Conservation (phyloP, 2,888 invertebrate species). For the Ametastegia equiseti region DNA sequence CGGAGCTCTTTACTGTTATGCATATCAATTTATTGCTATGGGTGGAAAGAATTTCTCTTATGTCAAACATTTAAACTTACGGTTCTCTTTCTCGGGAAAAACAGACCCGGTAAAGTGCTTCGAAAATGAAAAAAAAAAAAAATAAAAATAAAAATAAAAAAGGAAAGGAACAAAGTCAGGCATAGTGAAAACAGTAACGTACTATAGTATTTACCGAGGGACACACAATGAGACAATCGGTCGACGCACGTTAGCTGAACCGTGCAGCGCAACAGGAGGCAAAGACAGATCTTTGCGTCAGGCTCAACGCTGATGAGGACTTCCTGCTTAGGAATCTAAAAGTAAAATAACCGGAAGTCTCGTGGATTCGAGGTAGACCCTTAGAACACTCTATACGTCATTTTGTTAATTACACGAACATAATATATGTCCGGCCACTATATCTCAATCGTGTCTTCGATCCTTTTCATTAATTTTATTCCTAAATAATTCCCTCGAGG, state of each 20-base stretch:
- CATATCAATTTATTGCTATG: constrained; percentile 38
- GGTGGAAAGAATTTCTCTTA: neutral
- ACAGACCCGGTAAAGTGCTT: neutral
- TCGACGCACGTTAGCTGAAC: constrained; percentile 32
- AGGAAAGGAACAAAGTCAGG: constrained; percentile 38
- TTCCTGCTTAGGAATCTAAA: constrained; percentile 57
- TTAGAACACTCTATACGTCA: neutral
- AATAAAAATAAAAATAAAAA: constrained; percentile 26
- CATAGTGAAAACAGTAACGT: constrained; percentile 29
- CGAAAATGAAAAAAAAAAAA: neutral
- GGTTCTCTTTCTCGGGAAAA: neutral
- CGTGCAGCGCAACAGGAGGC: constrained; percentile 46
- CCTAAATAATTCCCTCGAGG: constrained; percentile 2
- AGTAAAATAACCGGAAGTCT: constrained; percentile 63
- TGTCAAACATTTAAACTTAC: constrained; percentile 34
- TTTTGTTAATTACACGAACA: neutral
- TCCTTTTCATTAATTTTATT: neutral
- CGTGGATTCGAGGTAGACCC: constrained; percentile 43
- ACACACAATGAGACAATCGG: constrained; percentile 43
- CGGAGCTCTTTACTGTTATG: neutral
- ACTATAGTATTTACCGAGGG: constrained; percentile 5
- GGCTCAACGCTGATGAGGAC: constrained; percentile 65
- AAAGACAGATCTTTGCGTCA: constrained; percentile 51
- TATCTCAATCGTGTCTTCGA: neutral
- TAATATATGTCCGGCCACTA: neutral